Base-by-base conservation (phyloP, 2,888 invertebrate species). In the Homarus gammarus region DNA sequence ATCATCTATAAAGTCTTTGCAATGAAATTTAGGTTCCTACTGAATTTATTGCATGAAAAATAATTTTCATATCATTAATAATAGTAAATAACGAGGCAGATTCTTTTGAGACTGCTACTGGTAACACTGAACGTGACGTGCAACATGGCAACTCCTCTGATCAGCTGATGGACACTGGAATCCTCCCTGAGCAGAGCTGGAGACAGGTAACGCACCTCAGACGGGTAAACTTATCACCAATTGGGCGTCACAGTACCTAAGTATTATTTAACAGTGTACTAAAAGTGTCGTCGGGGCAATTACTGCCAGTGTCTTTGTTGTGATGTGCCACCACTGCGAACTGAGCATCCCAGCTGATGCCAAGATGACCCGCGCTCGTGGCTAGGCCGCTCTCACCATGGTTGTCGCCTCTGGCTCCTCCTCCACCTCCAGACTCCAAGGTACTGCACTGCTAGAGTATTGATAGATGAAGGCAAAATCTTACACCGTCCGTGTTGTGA, bases 121-220 rank as follows among this genome's bases (percentile, higher is more conserved):
- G 84, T 44, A 84, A 84, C 44, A 84, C 40, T 84, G 77, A 56
- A 6, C 18, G 44, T 84, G 75, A 70, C 49, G 49, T 36, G 51
- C 61, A 84, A 75, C 75, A 84, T 84, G 84, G 75, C 84, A 84
- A 75, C 75, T 64, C n/a, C 75, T 61, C 38, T 61, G 77, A 84
- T 84, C 84, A 84, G 84, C 84, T 84, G 84, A 84, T 75, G 77
- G 84, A 40, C 77, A 40, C 44, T 44, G 75, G n/a, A 56, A 61
- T n/a, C 75, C 73, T 49, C 61, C 77, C 40, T 27, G 61, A 73
- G 56, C 77, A 56, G 75, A 36, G 77, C 75, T 38, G 27, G 64
- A 56, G 40, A 75, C 61, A 79, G 79, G 79, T 79, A 79, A 79
- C 73, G 18, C 73, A 22, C 27, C 33, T 68, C 68, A n/a, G 22